Evolutionary conservation across 2,797 vertebrate species (phyloP).

Genomic region (Paramormyrops hopkinsi): DNA sequence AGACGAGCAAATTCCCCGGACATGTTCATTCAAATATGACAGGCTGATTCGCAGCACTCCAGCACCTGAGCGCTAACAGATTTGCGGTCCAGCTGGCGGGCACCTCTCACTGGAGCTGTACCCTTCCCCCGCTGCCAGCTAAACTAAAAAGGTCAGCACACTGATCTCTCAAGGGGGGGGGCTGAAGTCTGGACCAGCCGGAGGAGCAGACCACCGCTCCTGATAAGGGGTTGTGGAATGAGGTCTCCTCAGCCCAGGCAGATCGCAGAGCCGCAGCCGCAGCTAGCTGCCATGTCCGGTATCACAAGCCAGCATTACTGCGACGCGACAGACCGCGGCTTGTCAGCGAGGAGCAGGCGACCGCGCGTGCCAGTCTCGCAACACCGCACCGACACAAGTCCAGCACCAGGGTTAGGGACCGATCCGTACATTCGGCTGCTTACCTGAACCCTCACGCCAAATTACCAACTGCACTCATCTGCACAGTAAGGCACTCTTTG

Average conservation of each 20-base stretch:
- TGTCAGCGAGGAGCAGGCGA: background rate
- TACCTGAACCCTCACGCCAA: background rate
- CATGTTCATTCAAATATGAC: slow-evolving; percentile 21
- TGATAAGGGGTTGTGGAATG: background rate
- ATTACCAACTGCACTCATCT: background rate
- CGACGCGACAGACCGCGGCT: background rate
- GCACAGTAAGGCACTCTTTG: background rate
- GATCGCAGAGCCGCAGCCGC: background rate
- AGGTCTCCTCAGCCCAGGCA: background rate
- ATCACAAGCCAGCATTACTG: background rate
- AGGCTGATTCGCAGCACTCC: slow-evolving; percentile 11
- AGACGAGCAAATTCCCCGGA: slow-evolving; percentile 1
- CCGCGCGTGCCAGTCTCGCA: background rate
- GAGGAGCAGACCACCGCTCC: background rate
- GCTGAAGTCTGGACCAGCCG: background rate
- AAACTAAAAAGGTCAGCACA: slow-evolving; percentile 7
- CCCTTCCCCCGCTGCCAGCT: background rate
- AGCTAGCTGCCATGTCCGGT: background rate
- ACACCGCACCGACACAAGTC: background rate
- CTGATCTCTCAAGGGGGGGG: slow-evolving; percentile 8
- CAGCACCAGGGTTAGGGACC: background rate
- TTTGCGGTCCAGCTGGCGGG: slow-evolving; percentile 23
- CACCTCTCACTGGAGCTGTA: slow-evolving; percentile 10
- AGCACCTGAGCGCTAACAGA: slow-evolving; percentile 28
- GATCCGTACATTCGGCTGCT: background rate